Evolutionary conservation across 2,888 invertebrate species (phyloP).

Genomic region (Eurois occulta): DNA sequence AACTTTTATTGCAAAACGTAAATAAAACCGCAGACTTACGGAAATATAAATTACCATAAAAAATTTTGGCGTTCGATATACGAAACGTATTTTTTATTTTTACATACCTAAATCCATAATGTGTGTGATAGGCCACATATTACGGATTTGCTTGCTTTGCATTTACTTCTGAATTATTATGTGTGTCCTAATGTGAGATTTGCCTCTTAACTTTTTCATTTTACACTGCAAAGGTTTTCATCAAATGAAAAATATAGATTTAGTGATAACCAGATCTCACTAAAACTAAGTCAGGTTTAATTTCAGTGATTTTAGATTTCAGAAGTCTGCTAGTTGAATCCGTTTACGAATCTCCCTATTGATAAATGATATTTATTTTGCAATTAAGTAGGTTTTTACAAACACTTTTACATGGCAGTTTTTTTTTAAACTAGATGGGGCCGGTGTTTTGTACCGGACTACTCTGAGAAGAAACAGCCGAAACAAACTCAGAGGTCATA

Average conservation of each 20-base stretch:
- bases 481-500: no score
- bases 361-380: no score
- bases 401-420: no score
- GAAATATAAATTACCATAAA: constrained; percentile 35
- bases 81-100: constrained; percentile 2
- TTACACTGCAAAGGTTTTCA: background rate
- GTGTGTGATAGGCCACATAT: background rate
- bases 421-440: no score
- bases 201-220: background rate
- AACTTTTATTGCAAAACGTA: constrained; percentile 38
- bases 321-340: background rate
- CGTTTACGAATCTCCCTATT: background rate
- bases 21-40: constrained; percentile 8
- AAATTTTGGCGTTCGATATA: constrained; percentile 35
- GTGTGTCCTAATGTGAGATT: background rate
- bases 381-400: no score
- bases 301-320: background rate
- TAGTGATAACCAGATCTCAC: background rate
- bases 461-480: no score
- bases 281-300: background rate
- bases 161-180: background rate
- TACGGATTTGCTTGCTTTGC: background rate
- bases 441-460: no score
- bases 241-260: background rate
- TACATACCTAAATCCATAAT: background rate